These are phyloP conservation scores for Lophotis ruficrista DNA, from an alignment of 2,113 vertebrate genomes.

Conservation along the genomic window DNA sequence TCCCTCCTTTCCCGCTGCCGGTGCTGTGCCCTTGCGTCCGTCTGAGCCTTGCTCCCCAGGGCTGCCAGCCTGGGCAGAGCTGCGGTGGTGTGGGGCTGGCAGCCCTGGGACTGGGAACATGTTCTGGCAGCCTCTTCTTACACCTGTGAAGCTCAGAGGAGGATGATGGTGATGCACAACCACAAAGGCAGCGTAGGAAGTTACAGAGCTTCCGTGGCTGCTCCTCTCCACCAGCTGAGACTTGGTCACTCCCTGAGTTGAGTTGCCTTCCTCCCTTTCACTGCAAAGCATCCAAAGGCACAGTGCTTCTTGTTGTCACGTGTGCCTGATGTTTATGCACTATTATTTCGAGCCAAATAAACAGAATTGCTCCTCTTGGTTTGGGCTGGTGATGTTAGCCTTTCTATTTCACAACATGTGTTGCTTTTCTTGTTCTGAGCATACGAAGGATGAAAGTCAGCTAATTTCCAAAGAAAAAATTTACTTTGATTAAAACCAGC, in stretches of 20 bases:
- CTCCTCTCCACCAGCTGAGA: not conserved
- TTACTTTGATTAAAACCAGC: not conserved
- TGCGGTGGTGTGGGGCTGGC: rapidly evolving
- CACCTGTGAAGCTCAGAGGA: not conserved
- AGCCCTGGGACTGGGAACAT: rapidly evolving
- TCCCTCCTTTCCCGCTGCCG: not conserved
- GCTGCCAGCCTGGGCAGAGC: not conserved
- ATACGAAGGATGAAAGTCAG: not conserved
- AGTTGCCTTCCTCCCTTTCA: not conserved
- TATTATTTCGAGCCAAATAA: not conserved
- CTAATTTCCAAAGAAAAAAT: not conserved
- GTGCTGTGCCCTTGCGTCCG: not conserved
- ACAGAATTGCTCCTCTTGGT: not conserved
- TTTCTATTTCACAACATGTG: not conserved
- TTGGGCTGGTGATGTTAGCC: not conserved
- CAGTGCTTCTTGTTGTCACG: not conserved
- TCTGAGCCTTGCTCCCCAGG: not conserved
- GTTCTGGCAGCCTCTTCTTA: not conserved
- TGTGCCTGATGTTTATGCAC: not conserved
- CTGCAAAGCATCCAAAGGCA: not conserved
- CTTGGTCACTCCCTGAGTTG: not conserved
- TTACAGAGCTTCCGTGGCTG: not conserved
- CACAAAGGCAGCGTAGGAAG: not conserved
- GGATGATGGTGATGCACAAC: not conserved
- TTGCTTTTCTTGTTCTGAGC: not conserved